A percentile compares a stretch with the other conserved stretches of the same genome.
Evolutionary conservation across 2,797 vertebrate species (phyloP).

Genomic region (Botia almorhae): DNA sequence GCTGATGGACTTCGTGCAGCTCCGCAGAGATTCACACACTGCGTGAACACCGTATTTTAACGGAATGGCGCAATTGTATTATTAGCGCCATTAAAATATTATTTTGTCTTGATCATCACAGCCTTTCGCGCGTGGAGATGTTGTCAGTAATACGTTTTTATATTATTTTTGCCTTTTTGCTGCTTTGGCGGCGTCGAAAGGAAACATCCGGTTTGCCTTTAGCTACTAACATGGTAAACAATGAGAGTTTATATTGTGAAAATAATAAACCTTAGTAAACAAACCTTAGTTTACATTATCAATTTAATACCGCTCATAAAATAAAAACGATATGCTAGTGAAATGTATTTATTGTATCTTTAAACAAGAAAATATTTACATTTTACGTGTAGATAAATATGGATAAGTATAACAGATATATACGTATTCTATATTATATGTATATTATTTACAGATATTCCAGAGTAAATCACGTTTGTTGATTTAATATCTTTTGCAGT

Average conservation of each 20-base stretch:
- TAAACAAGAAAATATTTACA: neutral
- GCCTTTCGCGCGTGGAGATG: neutral
- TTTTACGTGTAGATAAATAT: no score
- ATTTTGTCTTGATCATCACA: neutral
- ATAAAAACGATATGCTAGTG: neutral
- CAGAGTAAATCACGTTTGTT: neutral
- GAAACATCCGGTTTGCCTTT: neutral
- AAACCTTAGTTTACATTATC: neutral
- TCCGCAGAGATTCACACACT: slow-evolving; percentile 43
- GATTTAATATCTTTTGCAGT: neutral
- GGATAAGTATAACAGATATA: neutral
- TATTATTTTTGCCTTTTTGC: neutral
- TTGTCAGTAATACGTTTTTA: neutral
- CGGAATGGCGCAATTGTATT: slow-evolving; percentile 43
- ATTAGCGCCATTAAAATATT: neutral
- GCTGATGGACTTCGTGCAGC: slow-evolving; percentile 51
- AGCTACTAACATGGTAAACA: neutral
- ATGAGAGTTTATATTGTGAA: neutral
- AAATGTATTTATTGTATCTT: neutral
- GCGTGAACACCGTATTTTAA: slow-evolving; percentile 32
- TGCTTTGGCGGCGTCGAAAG: neutral
- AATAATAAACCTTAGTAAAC: neutral
- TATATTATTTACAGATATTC: neutral
- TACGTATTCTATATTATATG: neutral
- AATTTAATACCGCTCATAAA: neutral